Conservation (phyloP, 2,113 vertebrate species). For the Uropsilus gracilis region DNA sequence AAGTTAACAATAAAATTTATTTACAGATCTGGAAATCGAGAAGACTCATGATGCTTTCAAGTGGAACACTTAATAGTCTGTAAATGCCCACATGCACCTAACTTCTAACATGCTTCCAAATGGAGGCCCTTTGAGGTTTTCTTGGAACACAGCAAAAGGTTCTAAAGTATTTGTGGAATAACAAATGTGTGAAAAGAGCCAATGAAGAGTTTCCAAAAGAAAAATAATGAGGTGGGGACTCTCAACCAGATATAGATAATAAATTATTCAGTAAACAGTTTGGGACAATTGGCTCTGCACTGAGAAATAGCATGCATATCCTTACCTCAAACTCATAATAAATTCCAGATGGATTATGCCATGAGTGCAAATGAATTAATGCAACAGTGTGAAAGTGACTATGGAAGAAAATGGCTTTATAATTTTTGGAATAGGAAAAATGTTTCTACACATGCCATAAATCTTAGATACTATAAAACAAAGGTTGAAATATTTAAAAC, state of each 20-base stretch:
- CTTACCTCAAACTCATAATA: background rate
- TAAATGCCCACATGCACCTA: background rate
- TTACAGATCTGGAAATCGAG: background rate
- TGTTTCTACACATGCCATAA: constrained; percentile 25
- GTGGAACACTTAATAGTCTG: background rate
- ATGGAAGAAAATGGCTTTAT: background rate
- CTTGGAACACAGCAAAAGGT: background rate
- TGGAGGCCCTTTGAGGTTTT: background rate
- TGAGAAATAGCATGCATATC: constrained; percentile 5
- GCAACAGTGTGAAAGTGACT: background rate
- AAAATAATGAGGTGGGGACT: background rate
- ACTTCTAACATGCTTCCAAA: constrained; percentile 28
- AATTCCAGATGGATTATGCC: constrained; percentile 35
- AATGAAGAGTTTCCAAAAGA: constrained; percentile 34
- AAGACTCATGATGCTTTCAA: background rate
- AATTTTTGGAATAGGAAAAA: constrained; percentile 36
- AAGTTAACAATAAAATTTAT: constrained; percentile 22
- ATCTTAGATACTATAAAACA: constrained; percentile 35
- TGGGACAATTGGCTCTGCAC: background rate
- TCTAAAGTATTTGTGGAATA: background rate
- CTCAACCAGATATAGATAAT: background rate
- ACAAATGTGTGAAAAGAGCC: background rate
- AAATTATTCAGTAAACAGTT: constrained; percentile 22
- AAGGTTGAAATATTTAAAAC: constrained; percentile 12
- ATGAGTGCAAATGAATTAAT: constrained; percentile 56